Conservation (phyloP, 2,888 invertebrate species). For the Anagyrus pseudococci region DNA sequence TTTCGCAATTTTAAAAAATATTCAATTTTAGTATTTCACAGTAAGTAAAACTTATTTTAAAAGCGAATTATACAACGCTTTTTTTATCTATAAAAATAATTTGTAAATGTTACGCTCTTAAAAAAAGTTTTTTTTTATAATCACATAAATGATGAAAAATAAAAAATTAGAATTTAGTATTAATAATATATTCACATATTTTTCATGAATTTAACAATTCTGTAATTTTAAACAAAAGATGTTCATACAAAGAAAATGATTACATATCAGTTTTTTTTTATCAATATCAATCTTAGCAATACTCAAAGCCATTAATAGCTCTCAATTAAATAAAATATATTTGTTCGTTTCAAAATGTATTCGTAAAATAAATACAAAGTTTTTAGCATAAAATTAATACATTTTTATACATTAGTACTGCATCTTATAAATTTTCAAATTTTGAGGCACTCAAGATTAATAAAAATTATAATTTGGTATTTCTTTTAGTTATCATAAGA, state of each 20-base stretch:
- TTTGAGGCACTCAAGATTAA: background rate
- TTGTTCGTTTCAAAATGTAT: too few species aligned
- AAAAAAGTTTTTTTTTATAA: conserved; percentile 3
- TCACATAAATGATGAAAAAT: conserved; percentile 4
- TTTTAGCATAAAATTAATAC: too few species aligned
- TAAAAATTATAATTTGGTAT: background rate
- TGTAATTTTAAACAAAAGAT: conserved; percentile 24
- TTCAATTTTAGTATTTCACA: conserved; percentile 22
- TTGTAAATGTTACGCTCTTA: conserved; percentile 3
- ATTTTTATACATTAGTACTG: background rate
- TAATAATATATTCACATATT: conserved; percentile 15
- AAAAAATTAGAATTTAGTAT: conserved; percentile 1
- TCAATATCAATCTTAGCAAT: too few species aligned
- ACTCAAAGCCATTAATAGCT: too few species aligned
- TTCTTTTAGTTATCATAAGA: background rate
- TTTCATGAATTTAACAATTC: conserved; percentile 23
- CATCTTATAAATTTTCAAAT: background rate
- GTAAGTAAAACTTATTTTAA: conserved; percentile 23
- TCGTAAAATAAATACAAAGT: too few species aligned
- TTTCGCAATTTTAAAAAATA: conserved; percentile 20
- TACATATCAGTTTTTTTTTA: conserved; percentile 25
- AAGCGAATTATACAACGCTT: conserved; percentile 17
- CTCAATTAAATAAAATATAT: too few species aligned
- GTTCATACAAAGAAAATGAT: conserved; percentile 20
- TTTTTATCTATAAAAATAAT: conserved; percentile 9